phyloP scores from a whole-genome alignment of 2,113 vertebrate genomes.

The Campylorhamphus procurvoides region DNA sequence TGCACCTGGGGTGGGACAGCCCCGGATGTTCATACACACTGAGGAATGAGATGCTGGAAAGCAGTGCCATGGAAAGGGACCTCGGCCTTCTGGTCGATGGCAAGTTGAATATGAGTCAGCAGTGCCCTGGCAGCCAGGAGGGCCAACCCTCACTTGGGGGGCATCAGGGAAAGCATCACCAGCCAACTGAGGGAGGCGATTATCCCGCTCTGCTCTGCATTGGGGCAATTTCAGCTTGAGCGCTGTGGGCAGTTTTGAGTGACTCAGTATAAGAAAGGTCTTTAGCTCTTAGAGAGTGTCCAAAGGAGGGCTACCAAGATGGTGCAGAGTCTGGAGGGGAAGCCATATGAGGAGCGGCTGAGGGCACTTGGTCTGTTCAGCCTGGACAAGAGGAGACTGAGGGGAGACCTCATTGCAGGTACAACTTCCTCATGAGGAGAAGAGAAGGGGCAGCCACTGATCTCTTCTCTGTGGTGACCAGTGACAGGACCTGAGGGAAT shows the following conservation, averaged over 20 bases:
- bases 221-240: neutral
- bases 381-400: neutral
- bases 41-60: neutral
- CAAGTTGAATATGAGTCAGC: neutral
- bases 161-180: neutral
- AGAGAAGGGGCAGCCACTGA: neutral
- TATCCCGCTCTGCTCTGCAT: neutral
- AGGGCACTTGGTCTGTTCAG: neutral
- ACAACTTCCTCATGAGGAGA: neutral
- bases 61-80: neutral
- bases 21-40: neutral
- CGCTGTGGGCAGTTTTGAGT: neutral
- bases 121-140: neutral
- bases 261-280: neutral
- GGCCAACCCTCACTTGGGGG: neutral
- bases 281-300: neutral
- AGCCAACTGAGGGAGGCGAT: neutral
- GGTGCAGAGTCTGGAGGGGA: neutral
- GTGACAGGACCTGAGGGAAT: neutral
- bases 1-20: neutral
- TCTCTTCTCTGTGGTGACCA: neutral
- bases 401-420: neutral
- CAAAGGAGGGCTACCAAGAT: neutral
- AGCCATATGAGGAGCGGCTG: neutral
- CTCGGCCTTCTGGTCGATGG: neutral